Conservation (phyloP, 2,888 invertebrate genomes). For the Bombyx huttoni region DNA sequence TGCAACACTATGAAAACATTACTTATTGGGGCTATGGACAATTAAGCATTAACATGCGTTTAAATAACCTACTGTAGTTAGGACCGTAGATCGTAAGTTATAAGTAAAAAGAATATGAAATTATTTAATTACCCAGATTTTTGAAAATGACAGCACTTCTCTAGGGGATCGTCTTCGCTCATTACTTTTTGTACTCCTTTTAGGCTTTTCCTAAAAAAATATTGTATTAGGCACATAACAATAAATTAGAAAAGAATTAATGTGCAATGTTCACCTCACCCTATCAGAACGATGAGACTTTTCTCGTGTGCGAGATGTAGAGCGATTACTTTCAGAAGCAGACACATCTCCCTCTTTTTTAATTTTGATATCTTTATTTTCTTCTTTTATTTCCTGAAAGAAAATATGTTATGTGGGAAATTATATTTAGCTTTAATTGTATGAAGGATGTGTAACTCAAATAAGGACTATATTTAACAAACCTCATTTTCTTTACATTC, state of each 20-base stretch:
- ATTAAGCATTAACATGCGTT: too few species aligned
- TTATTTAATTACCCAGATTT: conserved; percentile 78
- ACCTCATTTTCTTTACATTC: conserved; percentile 46
- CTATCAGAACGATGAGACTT: conserved; percentile 67
- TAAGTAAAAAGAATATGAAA: too few species aligned
- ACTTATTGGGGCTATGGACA: too few species aligned
- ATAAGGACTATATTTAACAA: conserved; percentile 1
- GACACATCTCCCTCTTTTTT: conserved; percentile 63
- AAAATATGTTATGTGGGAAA: background rate
- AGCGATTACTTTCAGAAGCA: conserved; percentile 40
- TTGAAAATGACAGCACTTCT: conserved; percentile 83
- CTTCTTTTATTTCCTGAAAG: conserved; percentile 50
- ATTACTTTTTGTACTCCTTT: conserved; percentile 54
- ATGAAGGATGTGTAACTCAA: background rate
- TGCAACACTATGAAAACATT: too few species aligned
- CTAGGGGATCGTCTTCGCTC: conserved; percentile 70
- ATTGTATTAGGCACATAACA: background rate
- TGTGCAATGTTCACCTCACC: conserved; percentile 16
- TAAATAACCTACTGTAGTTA: too few species aligned
- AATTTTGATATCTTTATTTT: conserved; percentile 32
- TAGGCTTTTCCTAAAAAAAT: conserved; percentile 26
- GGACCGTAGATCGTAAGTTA: too few species aligned
- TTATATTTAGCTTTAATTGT: background rate
- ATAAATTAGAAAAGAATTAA: background rate
- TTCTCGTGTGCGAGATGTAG: conserved; percentile 44